Percentiles rank a stretch among this genome's conserved stretches.
Evolutionary conservation across 2,797 vertebrate genomes (phyloP).

Genomic region (Mycteria americana): DNA sequence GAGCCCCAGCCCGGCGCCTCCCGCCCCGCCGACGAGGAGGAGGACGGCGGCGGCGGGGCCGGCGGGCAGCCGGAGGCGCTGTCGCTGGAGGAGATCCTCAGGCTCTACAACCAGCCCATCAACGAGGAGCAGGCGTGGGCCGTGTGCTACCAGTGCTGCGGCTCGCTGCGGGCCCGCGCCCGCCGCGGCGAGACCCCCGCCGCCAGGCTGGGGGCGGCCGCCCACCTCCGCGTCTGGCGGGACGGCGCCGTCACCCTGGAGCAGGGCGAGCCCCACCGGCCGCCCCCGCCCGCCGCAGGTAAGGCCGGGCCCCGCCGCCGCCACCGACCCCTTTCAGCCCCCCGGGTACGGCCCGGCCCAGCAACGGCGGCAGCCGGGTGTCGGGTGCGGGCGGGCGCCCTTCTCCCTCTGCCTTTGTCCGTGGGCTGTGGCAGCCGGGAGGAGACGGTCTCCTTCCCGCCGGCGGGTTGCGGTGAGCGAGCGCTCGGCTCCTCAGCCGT

Average conservation of each 20-base stretch:
- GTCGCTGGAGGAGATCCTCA: slow-evolving; percentile 86
- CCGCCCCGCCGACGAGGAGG: slow-evolving; percentile 9
- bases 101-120: slow-evolving; percentile 92
- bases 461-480: background rate
- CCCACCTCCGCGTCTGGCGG: slow-evolving; percentile 81
- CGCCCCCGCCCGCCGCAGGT: slow-evolving; percentile 50
- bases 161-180: slow-evolving; percentile 71
- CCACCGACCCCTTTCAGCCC: too few species aligned
- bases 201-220: slow-evolving; percentile 57
- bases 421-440: background rate
- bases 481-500: background rate
- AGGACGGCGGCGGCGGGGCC: slow-evolving; percentile 8
- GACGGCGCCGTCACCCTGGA: slow-evolving; percentile 82
- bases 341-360: background rate
- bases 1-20: slow-evolving; percentile 21
- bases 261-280: background rate
- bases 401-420: background rate
- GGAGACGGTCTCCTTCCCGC: background rate
- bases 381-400: background rate
- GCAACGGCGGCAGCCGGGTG: background rate
- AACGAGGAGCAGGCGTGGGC: slow-evolving; percentile 99
- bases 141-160: slow-evolving; percentile 93
- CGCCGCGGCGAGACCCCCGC: slow-evolving; percentile 20
- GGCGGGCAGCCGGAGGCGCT: slow-evolving; percentile 75
- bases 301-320: background rate